Conservation (phyloP, 2,888 invertebrate species). For the Idaea dimidiata region DNA sequence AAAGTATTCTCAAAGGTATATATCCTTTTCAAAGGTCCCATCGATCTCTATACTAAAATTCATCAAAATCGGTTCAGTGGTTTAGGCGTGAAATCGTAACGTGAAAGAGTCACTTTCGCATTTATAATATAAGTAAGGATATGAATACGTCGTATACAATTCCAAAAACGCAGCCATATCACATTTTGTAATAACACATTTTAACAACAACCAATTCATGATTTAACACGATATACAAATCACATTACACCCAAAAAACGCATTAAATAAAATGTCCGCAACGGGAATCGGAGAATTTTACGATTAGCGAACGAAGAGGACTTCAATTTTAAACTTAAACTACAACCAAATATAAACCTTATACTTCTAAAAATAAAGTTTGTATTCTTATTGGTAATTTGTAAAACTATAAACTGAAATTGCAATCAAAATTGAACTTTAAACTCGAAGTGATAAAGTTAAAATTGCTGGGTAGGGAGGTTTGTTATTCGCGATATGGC, state of each 20-base stretch:
- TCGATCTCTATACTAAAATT: too few species aligned
- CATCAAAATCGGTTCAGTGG: too few species aligned
- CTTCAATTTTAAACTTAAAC: slow-evolving; percentile 53
- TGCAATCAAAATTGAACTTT: neutral
- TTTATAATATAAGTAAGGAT: neutral
- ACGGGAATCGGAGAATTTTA: slow-evolving; percentile 56
- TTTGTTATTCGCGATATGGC: slow-evolving; percentile 18
- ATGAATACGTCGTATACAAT: neutral
- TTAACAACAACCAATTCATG: slow-evolving; percentile 8
- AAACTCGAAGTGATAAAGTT: neutral
- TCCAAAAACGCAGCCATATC: neutral
- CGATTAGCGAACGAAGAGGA: slow-evolving; percentile 54
- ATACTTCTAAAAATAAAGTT: neutral
- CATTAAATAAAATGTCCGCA: slow-evolving; percentile 33
- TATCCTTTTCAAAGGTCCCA: too few species aligned
- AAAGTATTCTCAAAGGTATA: too few species aligned
- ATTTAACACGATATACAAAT: slow-evolving; percentile 8
- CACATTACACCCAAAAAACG: slow-evolving; percentile 15
- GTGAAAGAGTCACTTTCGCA: too few species aligned
- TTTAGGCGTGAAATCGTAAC: too few species aligned
- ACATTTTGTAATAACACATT: neutral
- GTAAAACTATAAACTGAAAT: slow-evolving; percentile 27
- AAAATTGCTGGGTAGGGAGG: neutral
- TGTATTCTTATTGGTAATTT: neutral
- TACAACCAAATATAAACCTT: slow-evolving; percentile 26